Base-by-base conservation (phyloP, 2,797 vertebrate species). In the Girardinus metallicus region DNA sequence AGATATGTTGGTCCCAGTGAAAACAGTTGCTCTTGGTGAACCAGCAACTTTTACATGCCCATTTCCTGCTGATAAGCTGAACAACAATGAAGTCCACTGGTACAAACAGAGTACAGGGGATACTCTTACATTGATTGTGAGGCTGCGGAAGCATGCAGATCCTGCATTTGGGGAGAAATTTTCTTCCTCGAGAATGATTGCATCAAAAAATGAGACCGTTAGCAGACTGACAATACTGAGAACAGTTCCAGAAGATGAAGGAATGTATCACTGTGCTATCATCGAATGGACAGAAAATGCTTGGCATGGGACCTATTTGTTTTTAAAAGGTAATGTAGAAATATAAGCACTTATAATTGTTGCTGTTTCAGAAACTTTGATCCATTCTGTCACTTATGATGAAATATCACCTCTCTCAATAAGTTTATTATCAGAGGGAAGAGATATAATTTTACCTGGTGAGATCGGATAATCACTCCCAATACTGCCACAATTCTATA, bases 241-340 rank as follows among this genome's bases (percentile, higher is more conserved):
- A 11, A 82, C 80, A 23, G 34, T 16, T 1, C 26, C 62, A 72
- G 83, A 85, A 29, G 83, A 88, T 15, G 74, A 86, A 26, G 87
- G 78, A 64, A 71, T 81, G 36, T 86, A 86, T 64, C 87, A 86
- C 73, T 86, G 85, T 49, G 73, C 0, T 29, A 0, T 72, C n/a
- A 0, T 0, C 0, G 60, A 66, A 0, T 82, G 62, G 77, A 10
- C 2, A 23, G 3, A 1, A 26, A 75, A 6, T 2, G 8, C 5
- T 44, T 84, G 83, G 83, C 62, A 21, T 5, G 13, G 73, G 21
- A 29, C 53, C 0, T 81, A 81, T 78, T 53, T 84, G 79, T n/a
- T 31, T n/a, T 34, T 81, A 9, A 78, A 0, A 1, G 83, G 75
- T 84, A 80, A 84, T 0, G 3, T 0, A 60, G 15, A 60, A 29